Conservation (phyloP, 2,888 invertebrate species). For the Balanococcus diminutus region DNA sequence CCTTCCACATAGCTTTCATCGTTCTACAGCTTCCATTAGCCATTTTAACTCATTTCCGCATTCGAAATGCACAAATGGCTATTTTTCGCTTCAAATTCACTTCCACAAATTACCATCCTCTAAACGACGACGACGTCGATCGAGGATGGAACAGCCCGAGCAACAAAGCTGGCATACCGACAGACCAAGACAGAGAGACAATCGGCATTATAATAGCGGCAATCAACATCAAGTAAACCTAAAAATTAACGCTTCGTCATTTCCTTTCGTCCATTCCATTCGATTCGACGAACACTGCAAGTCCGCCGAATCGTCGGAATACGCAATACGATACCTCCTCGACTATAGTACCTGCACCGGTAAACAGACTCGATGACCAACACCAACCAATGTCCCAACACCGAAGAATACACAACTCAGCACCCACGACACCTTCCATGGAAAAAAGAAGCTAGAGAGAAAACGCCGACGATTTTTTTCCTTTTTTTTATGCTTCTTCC, state of each 20-base stretch:
- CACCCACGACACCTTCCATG: not conserved
- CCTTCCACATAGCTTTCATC: no score
- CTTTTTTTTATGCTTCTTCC: not conserved
- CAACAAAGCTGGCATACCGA: not conserved
- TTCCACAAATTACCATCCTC: not conserved
- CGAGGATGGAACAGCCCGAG: not conserved
- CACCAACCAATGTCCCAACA: not conserved
- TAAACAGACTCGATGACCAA: not conserved
- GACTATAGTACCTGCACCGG: no score
- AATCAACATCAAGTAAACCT: not conserved
- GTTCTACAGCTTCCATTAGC: no score
- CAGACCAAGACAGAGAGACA: not conserved
- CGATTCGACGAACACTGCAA: not conserved
- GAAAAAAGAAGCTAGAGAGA: not conserved
- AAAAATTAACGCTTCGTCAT: conserved; percentile 28
- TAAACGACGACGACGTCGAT: no score
- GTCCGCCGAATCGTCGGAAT: not conserved
- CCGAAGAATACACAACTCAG: not conserved
- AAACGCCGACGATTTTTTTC: not conserved
- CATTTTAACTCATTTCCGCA: no score
- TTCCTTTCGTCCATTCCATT: not conserved
- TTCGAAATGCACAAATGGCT: no score
- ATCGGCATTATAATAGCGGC: not conserved
- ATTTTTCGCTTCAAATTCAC: not conserved
- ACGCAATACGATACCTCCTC: not conserved